Base-by-base conservation (phyloP, 2,888 invertebrate genomes). In the Heliothis peltigera region DNA sequence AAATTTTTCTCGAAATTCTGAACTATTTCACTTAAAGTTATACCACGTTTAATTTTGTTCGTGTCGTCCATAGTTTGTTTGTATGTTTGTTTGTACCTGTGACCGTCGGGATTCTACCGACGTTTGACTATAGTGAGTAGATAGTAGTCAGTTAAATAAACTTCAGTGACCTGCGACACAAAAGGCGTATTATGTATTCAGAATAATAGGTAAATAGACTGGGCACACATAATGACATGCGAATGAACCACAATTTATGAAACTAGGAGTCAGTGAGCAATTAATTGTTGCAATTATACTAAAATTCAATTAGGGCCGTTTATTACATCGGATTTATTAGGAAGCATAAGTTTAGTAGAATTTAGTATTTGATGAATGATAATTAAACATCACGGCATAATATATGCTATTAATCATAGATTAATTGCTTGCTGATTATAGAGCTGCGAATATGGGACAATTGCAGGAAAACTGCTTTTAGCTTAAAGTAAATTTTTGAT, bases 1-100 rank as follows among this genome's bases (percentile, higher is more conserved):
- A 94, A 84, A 73, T 79, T 85, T 77, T 93, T 93, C 79, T 93
- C 92, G 28, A 93, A 88, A 49, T 79, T 68, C 49, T 85, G 84
- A 57, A 93, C 86, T 77, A 86, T 82, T 85, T 88, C 88, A 86
- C 87, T 86, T n/a, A 90, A 63, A 53, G 86, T 83, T 42, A 77
- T 71, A 17, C 78, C 72, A 0, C 75, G 60, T 70, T 75, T 85
- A 57, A 74, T 81, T 71, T 84, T 87, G 48, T 60, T 77, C 47
- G 64, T 65, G 63, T 60, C 64, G 63, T 63, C 75, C 78, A 66
- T 68, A 43, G 21, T 75, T 12, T 67, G 22, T 39, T 39, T 39
- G 6, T 25, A 3, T 6, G 25, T 60, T 46, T 32, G n/a, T 55
- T 47, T 18, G 4, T 48, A 21, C 54, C 68, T 63, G 75, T 66